phyloP scores from a whole-genome alignment of 2,797 vertebrate species.

The Peromyscus nudipes region DNA sequence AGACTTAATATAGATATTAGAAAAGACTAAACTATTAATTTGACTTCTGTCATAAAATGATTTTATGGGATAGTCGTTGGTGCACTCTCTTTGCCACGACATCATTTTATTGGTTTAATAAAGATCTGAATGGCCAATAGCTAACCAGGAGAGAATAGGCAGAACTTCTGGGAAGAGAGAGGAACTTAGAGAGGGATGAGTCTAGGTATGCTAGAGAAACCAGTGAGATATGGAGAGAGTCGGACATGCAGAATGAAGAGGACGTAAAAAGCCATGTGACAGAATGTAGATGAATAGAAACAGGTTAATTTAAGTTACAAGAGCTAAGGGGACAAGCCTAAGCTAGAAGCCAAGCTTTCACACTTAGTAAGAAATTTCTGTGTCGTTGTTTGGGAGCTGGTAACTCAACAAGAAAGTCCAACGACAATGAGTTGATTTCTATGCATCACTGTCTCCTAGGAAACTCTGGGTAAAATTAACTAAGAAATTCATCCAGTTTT shows the following conservation, averaged over 20 bases:
- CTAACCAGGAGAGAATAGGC: background rate
- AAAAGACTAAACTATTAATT: background rate
- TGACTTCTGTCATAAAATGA: background rate
- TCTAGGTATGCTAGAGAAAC: background rate
- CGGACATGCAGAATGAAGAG: background rate
- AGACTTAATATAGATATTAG: background rate
- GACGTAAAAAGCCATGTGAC: background rate
- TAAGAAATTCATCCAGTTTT: background rate
- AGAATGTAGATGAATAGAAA: background rate
- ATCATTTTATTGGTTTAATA: background rate
- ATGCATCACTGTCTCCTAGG: background rate
- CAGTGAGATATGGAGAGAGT: background rate
- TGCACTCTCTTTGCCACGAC: background rate
- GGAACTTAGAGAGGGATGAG: background rate
- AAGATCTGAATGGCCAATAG: background rate
- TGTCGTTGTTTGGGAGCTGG: background rate
- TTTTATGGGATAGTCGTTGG: background rate
- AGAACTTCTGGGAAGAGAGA: background rate
- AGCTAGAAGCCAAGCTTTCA: background rate
- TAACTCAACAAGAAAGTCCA: background rate
- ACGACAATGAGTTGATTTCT: background rate
- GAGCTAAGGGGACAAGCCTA: background rate
- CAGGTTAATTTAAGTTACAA: background rate
- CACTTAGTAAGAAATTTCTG: background rate
- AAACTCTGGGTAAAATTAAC: constrained; percentile 55